Conservation (phyloP, 2,888 invertebrate genomes). For the Chrysina gloriosa region DNA sequence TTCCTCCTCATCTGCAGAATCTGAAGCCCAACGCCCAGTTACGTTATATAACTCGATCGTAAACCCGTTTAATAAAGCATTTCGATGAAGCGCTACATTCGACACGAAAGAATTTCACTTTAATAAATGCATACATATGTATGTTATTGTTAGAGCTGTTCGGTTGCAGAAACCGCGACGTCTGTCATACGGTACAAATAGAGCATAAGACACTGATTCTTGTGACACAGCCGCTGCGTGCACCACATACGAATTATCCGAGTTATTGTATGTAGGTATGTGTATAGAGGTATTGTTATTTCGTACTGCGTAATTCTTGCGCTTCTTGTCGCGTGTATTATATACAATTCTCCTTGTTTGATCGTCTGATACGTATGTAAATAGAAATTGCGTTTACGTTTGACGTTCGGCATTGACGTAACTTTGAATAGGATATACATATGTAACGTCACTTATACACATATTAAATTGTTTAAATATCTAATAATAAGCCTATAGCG, state of each 20-base stretch:
- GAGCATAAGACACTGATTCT: slow-evolving; percentile 19
- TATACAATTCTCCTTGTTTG: not conserved
- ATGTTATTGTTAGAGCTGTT: slow-evolving; percentile 14
- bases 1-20: no score
- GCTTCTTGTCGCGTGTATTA: slow-evolving; percentile 14
- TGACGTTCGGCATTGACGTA: slow-evolving; percentile 1
- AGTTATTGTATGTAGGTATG: slow-evolving; percentile 8
- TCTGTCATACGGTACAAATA: slow-evolving; percentile 6
- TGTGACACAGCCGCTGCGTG: slow-evolving; percentile 13
- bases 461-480: no score
- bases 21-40: no score
- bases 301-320: slow-evolving; percentile 5
- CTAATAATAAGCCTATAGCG: no score
- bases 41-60: no score
- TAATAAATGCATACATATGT: slow-evolving; percentile 13
- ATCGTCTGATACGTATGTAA: not conserved
- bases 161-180: slow-evolving; percentile 8
- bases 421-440: no score
- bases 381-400: slow-evolving; percentile 1
- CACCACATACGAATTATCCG: slow-evolving; percentile 14
- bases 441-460: no score
- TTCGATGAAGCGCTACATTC: not conserved
- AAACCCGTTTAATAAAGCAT: no score
- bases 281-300: slow-evolving; percentile 4
- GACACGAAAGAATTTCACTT: slow-evolving; percentile 3